Base-by-base conservation (phyloP, 2,113 vertebrate genomes). In the Brachypteracias leptosomus region DNA sequence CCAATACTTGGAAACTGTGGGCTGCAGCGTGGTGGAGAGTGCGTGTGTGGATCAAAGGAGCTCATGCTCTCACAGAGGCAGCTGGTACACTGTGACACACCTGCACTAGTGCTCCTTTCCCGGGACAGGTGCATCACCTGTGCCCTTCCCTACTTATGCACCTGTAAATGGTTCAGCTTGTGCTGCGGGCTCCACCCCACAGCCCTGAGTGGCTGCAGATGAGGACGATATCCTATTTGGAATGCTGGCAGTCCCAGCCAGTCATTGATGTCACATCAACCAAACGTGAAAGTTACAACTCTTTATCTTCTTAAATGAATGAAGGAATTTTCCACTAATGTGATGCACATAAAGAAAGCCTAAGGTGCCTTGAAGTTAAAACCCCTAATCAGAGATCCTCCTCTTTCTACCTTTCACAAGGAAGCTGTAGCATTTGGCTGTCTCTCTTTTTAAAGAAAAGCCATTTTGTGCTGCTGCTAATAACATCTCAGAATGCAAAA, bases 1-100 rank as follows among this genome's bases (percentile, higher is more conserved):
- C 99, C 99, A 11, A 99, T 98, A 82, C 96, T 99, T 66, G 99
- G 99, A 94, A 99, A 99, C n/a, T 99, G 99, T 3, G 99, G 99
- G 89, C 99, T 99, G 98, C 99, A 99, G 79, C 99, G 98, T 9
- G 98, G 98, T 33, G 99, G 98, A 77, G 99, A 99, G 92, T 99
- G 98, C 16, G 96, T 91, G 13, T 98, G 98, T 31, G 98, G 96
- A 89, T 99, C 99, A 75, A 99, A 99, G 58, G 99, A 98, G 97
- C 99, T 99, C 99, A 99, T 99, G 93, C 83, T 98, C 74, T 89
- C 90, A 72, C 46, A 78, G 95, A 51, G 97, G 72, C 88, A 93
- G 75, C 95, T 88, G 94, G 8, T 47, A 59, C 88, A 66, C 47
- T 95, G 68, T 91, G 93, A 95, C 92, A 85, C 97, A 92, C 88